These are phyloP conservation scores for Drosophila rufa DNA, from an alignment of 1,140 invertebrate genomes.

Conservation along the genomic window DNA sequence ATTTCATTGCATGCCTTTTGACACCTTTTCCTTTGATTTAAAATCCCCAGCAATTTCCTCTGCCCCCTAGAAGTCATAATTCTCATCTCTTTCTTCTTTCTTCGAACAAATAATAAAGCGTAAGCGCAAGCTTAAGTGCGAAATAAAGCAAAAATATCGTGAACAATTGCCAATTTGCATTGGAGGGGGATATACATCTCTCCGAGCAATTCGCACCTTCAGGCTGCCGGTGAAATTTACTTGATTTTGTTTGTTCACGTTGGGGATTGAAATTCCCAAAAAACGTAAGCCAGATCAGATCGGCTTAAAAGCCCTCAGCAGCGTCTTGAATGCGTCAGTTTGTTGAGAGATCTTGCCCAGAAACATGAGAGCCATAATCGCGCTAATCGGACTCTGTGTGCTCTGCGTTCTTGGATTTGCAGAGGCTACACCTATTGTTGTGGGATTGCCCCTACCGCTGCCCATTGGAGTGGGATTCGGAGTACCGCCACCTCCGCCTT, in stretches of 20 bases:
- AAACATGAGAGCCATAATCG: constrained; percentile 35
- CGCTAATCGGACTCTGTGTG: constrained; percentile 15
- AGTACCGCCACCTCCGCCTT: constrained; percentile 14
- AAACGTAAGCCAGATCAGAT: not conserved
- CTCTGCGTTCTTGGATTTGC: constrained; percentile 8
- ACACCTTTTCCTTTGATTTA: not conserved
- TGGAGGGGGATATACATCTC: constrained; percentile 46
- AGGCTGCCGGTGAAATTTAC: constrained; percentile 2
- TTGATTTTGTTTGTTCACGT: constrained; percentile 34
- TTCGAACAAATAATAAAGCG: constrained; percentile 5
- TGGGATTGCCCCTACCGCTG: constrained; percentile 23
- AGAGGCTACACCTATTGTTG: constrained; percentile 14
- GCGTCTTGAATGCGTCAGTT: constrained; percentile 9
- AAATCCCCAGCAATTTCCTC: too few species aligned
- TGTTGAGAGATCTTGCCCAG: constrained; percentile 17
- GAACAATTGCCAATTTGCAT: constrained; percentile 26
- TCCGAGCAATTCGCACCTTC: constrained; percentile 42
- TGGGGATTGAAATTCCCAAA: constrained; percentile 23
- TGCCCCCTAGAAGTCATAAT: not conserved
- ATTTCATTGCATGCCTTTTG: not conserved
- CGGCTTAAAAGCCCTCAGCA: constrained; percentile 17
- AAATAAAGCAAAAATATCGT: constrained; percentile 59
- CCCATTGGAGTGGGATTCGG: constrained; percentile 30
- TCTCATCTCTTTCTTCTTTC: not conserved
- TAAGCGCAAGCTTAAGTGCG: constrained; percentile 44